Conservation (phyloP, 2,888 invertebrate genomes). For the Dugesia japonica region DNA sequence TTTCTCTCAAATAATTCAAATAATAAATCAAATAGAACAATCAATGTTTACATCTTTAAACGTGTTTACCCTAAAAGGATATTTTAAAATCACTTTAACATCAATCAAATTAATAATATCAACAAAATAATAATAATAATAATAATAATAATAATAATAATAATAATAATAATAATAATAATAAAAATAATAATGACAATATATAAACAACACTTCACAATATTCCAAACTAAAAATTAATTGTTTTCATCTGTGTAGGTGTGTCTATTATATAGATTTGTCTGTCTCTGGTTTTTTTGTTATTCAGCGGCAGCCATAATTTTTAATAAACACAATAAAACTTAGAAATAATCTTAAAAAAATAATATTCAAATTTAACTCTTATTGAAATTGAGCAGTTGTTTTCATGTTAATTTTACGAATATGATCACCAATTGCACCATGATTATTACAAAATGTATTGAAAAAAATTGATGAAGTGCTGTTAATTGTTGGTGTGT, state of each 20-base stretch:
- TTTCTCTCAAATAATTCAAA: background rate
- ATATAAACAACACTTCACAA: too few relatives aligned
- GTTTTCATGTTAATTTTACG: background rate
- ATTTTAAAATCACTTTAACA: too few relatives aligned
- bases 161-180: too few relatives aligned
- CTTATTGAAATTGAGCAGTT: constrained; percentile 20
- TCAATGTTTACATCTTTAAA: background rate
- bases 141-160: too few relatives aligned
- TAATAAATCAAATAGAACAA: background rate
- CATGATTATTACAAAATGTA: constrained; percentile 1
- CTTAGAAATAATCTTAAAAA: constrained; percentile 15
- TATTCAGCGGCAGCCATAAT: too few relatives aligned
- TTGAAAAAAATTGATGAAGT: background rate
- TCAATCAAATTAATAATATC: too few relatives aligned
- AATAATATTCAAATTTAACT: constrained; percentile 6
- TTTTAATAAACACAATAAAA: background rate
- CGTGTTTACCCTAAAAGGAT: too few relatives aligned
- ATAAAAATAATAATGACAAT: background rate
- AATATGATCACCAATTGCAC: constrained; percentile 16
- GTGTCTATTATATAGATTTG: too few relatives aligned
- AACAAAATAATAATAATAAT: too few relatives aligned
- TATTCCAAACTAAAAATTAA: background rate
- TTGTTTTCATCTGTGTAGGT: background rate
- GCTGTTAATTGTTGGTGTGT: background rate
- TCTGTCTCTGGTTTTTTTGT: background rate